Percentiles rank a stretch among this genome's conserved stretches.
phyloP scores from a whole-genome alignment of 23 tunicate genomes.

The Diplosoma virens region DNA sequence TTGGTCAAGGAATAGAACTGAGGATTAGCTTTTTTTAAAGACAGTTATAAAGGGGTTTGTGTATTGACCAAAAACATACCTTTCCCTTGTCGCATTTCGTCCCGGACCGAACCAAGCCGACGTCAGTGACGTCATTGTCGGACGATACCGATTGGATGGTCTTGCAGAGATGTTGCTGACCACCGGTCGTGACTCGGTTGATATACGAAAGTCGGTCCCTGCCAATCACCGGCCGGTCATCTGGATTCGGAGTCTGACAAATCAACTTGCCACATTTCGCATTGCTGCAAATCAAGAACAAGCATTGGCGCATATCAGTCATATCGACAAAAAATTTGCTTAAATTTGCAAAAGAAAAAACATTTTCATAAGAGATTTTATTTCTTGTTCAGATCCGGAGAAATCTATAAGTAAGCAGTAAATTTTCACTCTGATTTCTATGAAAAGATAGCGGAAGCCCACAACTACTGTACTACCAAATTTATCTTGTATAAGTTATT shows the following conservation, averaged over 20 bases:
- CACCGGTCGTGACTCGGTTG: slow-evolving; percentile 1
- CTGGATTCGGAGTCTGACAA: slow-evolving; percentile 29
- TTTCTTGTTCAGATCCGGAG: too few species aligned
- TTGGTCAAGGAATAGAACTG: too few species aligned
- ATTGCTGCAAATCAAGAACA: slow-evolving; percentile 10
- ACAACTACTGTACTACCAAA: too few species aligned
- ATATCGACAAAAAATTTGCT: not conserved
- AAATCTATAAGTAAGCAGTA: too few species aligned
- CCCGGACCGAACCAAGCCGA: slow-evolving; percentile 60
- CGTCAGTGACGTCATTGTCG: slow-evolving; percentile 64
- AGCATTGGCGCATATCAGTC: not conserved
- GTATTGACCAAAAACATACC: too few species aligned
- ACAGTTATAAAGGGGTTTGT: too few species aligned
- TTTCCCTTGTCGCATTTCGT: slow-evolving; percentile 57
- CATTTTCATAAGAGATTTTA: too few species aligned
- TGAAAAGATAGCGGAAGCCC: too few species aligned
- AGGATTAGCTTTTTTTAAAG: too few species aligned
- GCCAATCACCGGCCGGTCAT: slow-evolving; percentile 16
- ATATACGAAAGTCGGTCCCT: slow-evolving; percentile 27
- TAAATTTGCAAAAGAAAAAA: not conserved
- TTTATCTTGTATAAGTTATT: too few species aligned
- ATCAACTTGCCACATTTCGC: slow-evolving; percentile 53
- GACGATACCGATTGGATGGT: slow-evolving; percentile 35
- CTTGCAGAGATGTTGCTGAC: slow-evolving; percentile 31
- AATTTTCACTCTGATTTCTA: too few species aligned